phyloP scores from a whole-genome alignment of 1,140 invertebrate species.

The Formica selysi region DNA sequence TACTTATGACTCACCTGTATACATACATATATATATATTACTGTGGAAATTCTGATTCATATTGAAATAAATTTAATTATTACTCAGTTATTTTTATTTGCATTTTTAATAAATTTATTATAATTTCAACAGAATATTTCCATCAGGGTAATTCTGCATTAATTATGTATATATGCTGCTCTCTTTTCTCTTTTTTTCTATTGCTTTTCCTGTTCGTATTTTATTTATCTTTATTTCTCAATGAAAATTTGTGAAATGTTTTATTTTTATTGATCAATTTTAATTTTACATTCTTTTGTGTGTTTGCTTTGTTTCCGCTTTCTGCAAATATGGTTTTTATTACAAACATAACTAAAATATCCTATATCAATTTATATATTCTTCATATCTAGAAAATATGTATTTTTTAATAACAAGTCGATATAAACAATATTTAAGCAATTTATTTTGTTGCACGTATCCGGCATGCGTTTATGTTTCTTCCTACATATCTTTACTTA shows the following conservation, averaged over 20 bases:
- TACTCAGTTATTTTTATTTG: too few species aligned
- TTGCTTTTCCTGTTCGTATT: background rate
- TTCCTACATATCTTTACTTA: slow-evolving; percentile 5
- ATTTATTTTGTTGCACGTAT: background rate
- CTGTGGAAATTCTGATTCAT: too few species aligned
- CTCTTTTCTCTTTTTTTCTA: slow-evolving; percentile 32
- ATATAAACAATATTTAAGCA: background rate
- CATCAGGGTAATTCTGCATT: background rate
- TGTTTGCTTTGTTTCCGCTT: background rate
- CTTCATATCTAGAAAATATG: background rate
- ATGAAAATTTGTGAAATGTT: too few species aligned
- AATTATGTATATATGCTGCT: background rate
- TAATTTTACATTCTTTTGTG: background rate
- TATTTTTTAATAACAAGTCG: background rate
- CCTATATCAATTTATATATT: background rate
- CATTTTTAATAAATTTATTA: too few species aligned
- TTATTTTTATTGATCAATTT: background rate
- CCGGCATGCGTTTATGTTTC: background rate
- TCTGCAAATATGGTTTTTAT: background rate
- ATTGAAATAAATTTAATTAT: too few species aligned
- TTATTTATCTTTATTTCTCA: too few species aligned
- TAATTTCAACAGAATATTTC: too few species aligned
- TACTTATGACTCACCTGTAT: too few species aligned
- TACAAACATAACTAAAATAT: background rate
- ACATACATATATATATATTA: too few species aligned